Conservation (phyloP, 2,797 vertebrate species). For the Linurgus olivaceus region DNA sequence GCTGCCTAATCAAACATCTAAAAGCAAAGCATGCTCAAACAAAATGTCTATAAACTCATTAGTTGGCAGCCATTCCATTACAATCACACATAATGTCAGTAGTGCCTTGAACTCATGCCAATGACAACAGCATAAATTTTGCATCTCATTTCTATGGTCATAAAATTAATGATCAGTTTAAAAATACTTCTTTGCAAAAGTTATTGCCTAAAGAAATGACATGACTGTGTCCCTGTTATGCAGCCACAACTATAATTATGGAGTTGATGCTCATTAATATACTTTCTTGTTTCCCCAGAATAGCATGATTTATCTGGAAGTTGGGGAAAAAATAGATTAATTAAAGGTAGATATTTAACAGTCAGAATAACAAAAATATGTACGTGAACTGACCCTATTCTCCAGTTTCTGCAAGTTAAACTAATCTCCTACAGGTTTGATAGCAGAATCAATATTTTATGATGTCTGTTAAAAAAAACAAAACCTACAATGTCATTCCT, state of each 20-base stretch:
- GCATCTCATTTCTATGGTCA: slow-evolving; percentile 82
- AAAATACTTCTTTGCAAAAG: slow-evolving; percentile 84
- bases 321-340: slow-evolving; percentile 52
- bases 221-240: slow-evolving; percentile 78
- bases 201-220: slow-evolving; percentile 79
- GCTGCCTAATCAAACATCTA: slow-evolving; percentile 83
- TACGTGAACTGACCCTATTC: slow-evolving; percentile 18
- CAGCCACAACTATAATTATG: slow-evolving; percentile 78
- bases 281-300: slow-evolving; percentile 73
- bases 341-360: slow-evolving; percentile 71
- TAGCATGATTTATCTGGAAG: slow-evolving; percentile 70
- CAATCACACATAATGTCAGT: slow-evolving; percentile 81
- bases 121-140: slow-evolving; percentile 86
- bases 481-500: not conserved
- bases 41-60: slow-evolving; percentile 83
- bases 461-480: not conserved
- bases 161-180: slow-evolving; percentile 87
- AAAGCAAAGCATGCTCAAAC: slow-evolving; percentile 80
- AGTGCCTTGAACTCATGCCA: slow-evolving; percentile 80
- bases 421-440: slow-evolving; percentile 15
- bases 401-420: slow-evolving; percentile 49
- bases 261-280: slow-evolving; percentile 78
- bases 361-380: slow-evolving; percentile 33
- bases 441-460: slow-evolving; percentile 54
- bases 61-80: slow-evolving; percentile 82